Evolutionary conservation across 2,113 vertebrate genomes (phyloP), one percentile per base, ranked within the genome.

Genomic region (Salvator merianae): DNA sequence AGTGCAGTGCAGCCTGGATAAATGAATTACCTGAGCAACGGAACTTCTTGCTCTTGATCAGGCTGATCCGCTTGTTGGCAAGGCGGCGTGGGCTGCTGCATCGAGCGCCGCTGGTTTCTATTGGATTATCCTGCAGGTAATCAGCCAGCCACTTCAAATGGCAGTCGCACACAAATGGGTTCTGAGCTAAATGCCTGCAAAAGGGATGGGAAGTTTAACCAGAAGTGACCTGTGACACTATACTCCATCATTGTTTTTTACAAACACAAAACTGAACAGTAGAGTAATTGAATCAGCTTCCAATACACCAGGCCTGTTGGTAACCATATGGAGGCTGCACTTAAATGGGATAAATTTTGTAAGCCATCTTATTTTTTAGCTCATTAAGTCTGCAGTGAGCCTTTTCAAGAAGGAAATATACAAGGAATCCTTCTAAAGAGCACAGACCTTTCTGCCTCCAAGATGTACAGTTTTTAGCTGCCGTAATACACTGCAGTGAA

Each of bases 1-100:
- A 88, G 94, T 66, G 91, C 94, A 92, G 94, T 84, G 87, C 88
- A 88, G 88, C 84, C 91, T 7, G 88, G 55, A 7, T 95, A 96
- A 96, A 91, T 76, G 88, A 94, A 96, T 96, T 98, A 99, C 99
- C 98, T 98, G 99, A 98, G 97, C 99, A 99, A 94, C 98, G 98
- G 97, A 99, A 99, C 97, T 99, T 99, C 97, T 99, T 99, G 95
- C 98, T 98, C 97, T 99, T 99, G 94, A 99, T 97, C 97, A 99
- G 97, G 97, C 98, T 98, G 97, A 99, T 99, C 92, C 98, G 97
- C 89, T 99, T 99, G 97, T 99, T 99, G 92, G 98, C 97, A 90
- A 99, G 97, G 89, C 99, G 96, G 84, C 99, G 97, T 0, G 99
- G 99, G 94, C 97, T 98, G 95, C 97, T 98, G 96, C 99, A 99